These are phyloP conservation scores for Stictocephala bisonia DNA, from an alignment of 2,888 invertebrate genomes.

Conservation along the genomic window DNA sequence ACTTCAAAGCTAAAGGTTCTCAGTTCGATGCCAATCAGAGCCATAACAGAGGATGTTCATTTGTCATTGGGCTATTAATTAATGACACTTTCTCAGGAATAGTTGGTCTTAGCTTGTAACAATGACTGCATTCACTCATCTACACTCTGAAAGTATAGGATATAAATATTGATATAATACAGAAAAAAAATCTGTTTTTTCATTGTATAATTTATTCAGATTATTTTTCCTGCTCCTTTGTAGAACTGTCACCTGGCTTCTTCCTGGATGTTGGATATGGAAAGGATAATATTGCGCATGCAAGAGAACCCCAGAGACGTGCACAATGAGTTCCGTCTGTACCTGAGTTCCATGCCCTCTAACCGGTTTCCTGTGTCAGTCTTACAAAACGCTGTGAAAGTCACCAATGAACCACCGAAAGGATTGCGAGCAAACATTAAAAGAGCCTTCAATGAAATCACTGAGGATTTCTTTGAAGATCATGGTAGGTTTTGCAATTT, in stretches of 20 bases:
- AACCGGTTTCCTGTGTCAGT: conserved; percentile 89
- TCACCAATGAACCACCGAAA: conserved; percentile 95
- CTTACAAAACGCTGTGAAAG: conserved; percentile 92
- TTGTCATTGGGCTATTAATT: too few relatives aligned
- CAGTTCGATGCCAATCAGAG: too few relatives aligned
- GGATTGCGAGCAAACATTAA: conserved; percentile 83
- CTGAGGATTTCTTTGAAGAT: conserved; percentile 82
- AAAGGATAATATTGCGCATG: conserved; percentile 80
- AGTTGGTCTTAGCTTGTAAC: too few relatives aligned
- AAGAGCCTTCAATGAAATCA: conserved; percentile 82
- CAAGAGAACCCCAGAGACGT: conserved; percentile 74
- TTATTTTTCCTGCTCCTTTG: too few relatives aligned
- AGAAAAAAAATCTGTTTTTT: too few relatives aligned
- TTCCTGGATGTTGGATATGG: conserved; percentile 91
- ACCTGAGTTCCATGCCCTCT: conserved; percentile 91
- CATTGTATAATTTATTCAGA: too few relatives aligned
- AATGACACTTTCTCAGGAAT: too few relatives aligned
- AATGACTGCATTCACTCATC: too few relatives aligned
- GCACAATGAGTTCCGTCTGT: conserved; percentile 82
- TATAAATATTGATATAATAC: too few relatives aligned
- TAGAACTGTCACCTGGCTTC: conserved; percentile 94
- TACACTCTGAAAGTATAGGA: too few relatives aligned
- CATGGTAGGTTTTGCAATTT: conserved; percentile 75
- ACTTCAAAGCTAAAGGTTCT: too few relatives aligned
- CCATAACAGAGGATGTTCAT: too few relatives aligned